phyloP scores from a whole-genome alignment of 2,113 vertebrate genomes.

The Neomonachus schauinslandi region DNA sequence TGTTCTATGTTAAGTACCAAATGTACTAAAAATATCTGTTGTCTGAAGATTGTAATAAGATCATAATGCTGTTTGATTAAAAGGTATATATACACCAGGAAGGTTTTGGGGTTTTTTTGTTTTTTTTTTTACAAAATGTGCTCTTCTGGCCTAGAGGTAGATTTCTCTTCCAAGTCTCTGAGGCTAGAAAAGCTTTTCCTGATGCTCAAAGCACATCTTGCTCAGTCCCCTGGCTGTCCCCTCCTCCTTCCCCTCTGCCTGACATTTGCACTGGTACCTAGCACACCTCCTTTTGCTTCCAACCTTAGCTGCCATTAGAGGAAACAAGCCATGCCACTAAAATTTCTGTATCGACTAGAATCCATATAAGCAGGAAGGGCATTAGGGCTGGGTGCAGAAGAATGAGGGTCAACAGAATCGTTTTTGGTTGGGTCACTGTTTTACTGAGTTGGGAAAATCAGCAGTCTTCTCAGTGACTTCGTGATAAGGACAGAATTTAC shows the following conservation, averaged over 20 bases:
- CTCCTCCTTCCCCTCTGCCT: background rate
- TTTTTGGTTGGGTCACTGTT: background rate
- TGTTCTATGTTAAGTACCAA: background rate
- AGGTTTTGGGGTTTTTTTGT: background rate
- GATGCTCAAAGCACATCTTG: background rate
- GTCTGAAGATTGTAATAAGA: background rate
- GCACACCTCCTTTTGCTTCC: background rate
- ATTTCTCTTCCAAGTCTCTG: background rate
- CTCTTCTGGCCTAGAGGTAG: background rate
- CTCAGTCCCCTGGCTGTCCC: background rate
- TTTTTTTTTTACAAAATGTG: background rate
- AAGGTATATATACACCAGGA: background rate
- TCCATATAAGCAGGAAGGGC: constrained; percentile 29
- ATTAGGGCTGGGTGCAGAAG: background rate
- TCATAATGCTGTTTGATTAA: background rate
- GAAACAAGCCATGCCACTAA: background rate
- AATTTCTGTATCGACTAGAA: background rate
- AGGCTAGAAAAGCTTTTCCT: background rate
- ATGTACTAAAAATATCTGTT: background rate
- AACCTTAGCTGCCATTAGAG: background rate
- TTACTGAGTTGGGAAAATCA: constrained; percentile 49
- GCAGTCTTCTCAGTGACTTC: constrained; percentile 3
- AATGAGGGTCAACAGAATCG: constrained; percentile 10
- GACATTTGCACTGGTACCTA: background rate
- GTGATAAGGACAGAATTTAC: constrained; percentile 67